Percentiles rank a stretch among this genome's conserved stretches.
Conservation (phyloP, 2,113 vertebrate species). For the Burhinus bistriatus region DNA sequence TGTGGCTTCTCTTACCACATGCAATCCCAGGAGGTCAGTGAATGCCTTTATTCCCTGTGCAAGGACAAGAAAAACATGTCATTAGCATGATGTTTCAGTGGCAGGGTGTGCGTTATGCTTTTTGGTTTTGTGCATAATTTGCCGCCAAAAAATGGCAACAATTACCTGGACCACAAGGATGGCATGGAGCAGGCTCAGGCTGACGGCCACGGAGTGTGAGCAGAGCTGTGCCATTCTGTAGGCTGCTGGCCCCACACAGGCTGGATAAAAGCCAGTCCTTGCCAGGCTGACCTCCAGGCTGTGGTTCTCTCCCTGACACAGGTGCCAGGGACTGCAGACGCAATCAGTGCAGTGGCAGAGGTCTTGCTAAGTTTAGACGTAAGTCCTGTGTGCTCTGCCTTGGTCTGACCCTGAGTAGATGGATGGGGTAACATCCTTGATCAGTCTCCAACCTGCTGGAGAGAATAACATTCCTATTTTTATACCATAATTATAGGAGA, state of each 20-base stretch:
- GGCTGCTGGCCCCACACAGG: rapidly evolving
- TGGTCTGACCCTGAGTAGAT: not conserved
- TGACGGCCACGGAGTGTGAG: rapidly evolving
- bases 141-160: not conserved
- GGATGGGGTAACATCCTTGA: not conserved
- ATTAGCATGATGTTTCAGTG: not conserved
- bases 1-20: not conserved
- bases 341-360: not conserved
- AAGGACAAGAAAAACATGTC: not conserved
- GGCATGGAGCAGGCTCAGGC: rapidly evolving
- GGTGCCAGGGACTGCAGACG: not conserved
- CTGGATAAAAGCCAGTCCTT: not conserved
- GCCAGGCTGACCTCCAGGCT: not conserved
- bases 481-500: not conserved
- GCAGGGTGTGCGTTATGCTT: not conserved
- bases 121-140: not conserved
- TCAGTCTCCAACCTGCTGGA: not conserved
- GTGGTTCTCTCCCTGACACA: not conserved
- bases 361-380: not conserved
- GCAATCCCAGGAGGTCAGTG: no score
- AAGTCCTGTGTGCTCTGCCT: not conserved
- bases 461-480: not conserved
- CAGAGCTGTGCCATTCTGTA: rapidly evolving
- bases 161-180: not conserved
- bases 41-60: not conserved